Percentiles rank a stretch among this genome's conserved stretches.
Conservation (phyloP, 1,140 invertebrate genomes). For the Pissodes strobi region DNA sequence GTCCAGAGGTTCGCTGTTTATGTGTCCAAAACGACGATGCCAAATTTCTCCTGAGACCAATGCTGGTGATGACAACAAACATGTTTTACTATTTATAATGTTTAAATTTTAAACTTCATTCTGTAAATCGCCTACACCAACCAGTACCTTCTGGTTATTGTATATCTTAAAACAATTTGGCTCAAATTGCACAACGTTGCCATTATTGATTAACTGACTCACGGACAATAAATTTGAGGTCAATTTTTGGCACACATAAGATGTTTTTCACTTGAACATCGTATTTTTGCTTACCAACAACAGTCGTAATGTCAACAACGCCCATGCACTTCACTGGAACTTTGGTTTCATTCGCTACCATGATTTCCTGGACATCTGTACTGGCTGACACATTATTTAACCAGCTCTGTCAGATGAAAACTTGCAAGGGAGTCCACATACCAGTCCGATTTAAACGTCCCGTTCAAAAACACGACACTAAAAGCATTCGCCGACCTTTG, state of each 20-base stretch:
- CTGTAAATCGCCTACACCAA: constrained; percentile 32
- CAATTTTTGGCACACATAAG: constrained; percentile 40
- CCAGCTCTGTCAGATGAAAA: constrained; percentile 42
- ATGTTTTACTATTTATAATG: too few relatives aligned
- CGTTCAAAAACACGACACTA: constrained; percentile 25
- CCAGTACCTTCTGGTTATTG: constrained; percentile 34
- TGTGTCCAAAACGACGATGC: too few relatives aligned
- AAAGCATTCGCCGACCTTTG: not conserved
- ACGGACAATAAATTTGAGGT: constrained; percentile 39
- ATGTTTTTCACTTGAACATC: constrained; percentile 34
- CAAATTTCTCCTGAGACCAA: not conserved
- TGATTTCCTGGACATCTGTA: too few relatives aligned
- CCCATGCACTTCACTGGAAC: constrained; percentile 9
- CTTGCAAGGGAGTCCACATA: constrained; percentile 43
- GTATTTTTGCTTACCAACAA: constrained; percentile 1
- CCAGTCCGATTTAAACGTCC: constrained; percentile 38
- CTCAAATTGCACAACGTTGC: constrained; percentile 36
- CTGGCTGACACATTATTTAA: too few relatives aligned
- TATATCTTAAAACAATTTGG: constrained; percentile 32
- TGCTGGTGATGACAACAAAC: too few relatives aligned
- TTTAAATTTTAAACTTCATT: constrained; percentile 46
- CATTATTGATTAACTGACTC: constrained; percentile 26
- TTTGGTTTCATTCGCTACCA: constrained; percentile 22
- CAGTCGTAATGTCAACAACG: constrained; percentile 6
- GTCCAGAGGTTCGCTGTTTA: too few relatives aligned